Base-by-base conservation (phyloP, 2,113 vertebrate species). In the Saccopteryx leptura region DNA sequence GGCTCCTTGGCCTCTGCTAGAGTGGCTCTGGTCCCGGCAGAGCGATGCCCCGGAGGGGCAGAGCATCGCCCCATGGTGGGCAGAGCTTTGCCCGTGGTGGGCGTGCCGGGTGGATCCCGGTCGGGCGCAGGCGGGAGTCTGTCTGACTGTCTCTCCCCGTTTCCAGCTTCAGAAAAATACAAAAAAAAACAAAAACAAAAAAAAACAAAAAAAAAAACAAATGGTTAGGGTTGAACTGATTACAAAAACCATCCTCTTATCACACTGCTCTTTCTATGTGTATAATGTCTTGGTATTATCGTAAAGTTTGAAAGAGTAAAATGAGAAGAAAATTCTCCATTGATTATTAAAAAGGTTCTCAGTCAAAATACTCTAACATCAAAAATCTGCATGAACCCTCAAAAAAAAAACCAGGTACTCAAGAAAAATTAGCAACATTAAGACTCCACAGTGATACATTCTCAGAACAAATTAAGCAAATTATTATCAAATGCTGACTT, bases 351-450 rank as follows among this genome's bases (percentile, higher is more conserved):
- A 66, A 96, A 91, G 5, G 4, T 68, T 58, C 18, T 39, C 46
- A 74, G 23, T 75, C 75, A 96, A 93, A 96, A 80, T 50, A 91
- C 0, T 12, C 48, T 72, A n/a, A 88, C 33, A 85, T 65, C 39
- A 75, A 71, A 94, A 86, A 66, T 85, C 14, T 69, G 14, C 19
- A 58, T 9, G 89, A 68, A 88, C 5, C 18, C 65, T 79, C 50
- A 94, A 66, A 28, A 94, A 71, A 85, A 79, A 90, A 82, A 79
- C 52, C n/a, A 95, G 9, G 65, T 75, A 90, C 6, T 94, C 7
- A 56, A 65, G 23, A 71, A 92, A 94, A 78, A 88, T 48, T 74
- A 85, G 56, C 24, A 33, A 88, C 11, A 91, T 46, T 75, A 95
- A 90, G 65, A 81, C 13, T 95, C 56, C 61, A 88, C 21, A 61